Conservation (phyloP, 35 echinoderm and acorn worm genomes). For the Ophiothrix spiculata region DNA sequence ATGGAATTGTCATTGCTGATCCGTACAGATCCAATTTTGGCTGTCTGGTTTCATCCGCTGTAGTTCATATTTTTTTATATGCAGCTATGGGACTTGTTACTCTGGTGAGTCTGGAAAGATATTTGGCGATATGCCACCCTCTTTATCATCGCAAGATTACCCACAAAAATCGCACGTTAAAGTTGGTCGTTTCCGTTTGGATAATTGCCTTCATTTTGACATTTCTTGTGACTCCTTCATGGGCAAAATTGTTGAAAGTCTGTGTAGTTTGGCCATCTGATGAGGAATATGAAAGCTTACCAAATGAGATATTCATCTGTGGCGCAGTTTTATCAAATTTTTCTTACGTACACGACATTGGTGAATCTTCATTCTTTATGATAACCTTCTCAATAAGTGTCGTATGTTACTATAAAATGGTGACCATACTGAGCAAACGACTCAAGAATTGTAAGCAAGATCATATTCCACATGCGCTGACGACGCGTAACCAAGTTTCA, state of each 20-base stretch:
- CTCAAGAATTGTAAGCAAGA: background rate
- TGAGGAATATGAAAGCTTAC: background rate
- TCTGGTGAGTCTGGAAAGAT: background rate
- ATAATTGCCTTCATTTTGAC: background rate
- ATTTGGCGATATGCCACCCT: background rate
- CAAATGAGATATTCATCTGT: background rate
- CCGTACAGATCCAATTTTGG: background rate
- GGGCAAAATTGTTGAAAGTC: background rate
- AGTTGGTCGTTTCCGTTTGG: background rate
- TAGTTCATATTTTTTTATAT: background rate
- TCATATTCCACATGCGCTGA: background rate
- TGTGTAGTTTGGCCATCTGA: background rate
- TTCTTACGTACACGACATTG: background rate
- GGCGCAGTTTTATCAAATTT: background rate
- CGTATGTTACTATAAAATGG: background rate
- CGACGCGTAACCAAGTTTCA: background rate
- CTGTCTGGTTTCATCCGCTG: background rate
- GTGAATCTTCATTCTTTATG: background rate
- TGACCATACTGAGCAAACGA: background rate
- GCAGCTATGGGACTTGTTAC: background rate
- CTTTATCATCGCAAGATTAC: background rate
- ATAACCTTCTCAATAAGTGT: background rate
- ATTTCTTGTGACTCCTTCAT: background rate
- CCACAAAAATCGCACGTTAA: background rate
- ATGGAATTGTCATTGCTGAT: background rate